Evolutionary conservation across 2,797 vertebrate genomes (phyloP).

Genomic region (Spheniscus humboldti): DNA sequence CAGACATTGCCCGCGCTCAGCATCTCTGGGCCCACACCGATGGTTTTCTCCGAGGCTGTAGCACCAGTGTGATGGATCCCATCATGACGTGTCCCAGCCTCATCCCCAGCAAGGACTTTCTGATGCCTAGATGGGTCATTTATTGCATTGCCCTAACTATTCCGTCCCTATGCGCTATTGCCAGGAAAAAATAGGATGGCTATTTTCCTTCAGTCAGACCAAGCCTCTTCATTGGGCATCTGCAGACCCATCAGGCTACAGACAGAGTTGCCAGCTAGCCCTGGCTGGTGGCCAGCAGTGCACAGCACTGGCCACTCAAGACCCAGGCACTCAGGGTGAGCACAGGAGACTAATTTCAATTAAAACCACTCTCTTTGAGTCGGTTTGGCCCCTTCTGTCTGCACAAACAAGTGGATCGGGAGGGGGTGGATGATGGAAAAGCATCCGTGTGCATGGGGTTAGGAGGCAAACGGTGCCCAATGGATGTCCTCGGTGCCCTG

Average conservation of each 20-base stretch:
- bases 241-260: neutral
- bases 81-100: fast-evolving
- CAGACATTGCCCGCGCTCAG: fast-evolving
- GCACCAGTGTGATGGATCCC: neutral
- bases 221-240: neutral
- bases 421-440: neutral
- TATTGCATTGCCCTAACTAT: neutral
- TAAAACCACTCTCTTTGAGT: neutral
- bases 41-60: neutral
- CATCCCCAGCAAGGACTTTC: neutral
- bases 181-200: neutral
- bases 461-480: neutral
- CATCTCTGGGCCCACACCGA: fast-evolving
- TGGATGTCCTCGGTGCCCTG: fast-evolving
- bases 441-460: fast-evolving
- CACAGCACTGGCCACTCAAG: neutral
- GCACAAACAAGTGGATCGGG: neutral
- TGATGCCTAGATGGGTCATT: neutral
- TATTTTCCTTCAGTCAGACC: neutral
- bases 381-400: neutral
- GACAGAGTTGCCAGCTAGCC: neutral
- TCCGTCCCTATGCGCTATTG: neutral
- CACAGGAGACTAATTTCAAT: neutral
- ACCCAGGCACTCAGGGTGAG: neutral
- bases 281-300: neutral